Evolutionary conservation across 2,797 vertebrate species (phyloP).

Genomic region (Rhyacichthys aspro): DNA sequence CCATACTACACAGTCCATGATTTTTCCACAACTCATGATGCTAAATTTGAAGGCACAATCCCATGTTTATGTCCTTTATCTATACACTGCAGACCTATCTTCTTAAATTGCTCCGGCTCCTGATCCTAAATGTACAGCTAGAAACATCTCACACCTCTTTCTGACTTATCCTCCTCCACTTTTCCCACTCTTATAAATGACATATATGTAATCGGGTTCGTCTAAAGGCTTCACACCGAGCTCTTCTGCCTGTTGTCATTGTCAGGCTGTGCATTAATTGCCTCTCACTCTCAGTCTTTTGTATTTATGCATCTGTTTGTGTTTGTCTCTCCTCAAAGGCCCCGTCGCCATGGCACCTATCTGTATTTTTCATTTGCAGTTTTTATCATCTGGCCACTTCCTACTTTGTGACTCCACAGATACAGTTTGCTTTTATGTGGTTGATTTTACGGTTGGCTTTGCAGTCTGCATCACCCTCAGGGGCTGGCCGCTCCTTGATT

Average conservation of each 20-base stretch:
- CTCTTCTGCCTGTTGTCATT: conserved; percentile 21
- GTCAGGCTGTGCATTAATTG: conserved; percentile 49
- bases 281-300: conserved; percentile 47
- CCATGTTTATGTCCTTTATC: no score
- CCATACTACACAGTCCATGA: no score
- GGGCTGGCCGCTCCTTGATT: conserved; percentile 28
- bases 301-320: conserved; percentile 38
- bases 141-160: conserved; percentile 37
- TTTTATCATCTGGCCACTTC: conserved; percentile 39
- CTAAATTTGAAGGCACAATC: no score
- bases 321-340: conserved; percentile 44
- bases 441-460: conserved; percentile 65
- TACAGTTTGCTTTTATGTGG: conserved; percentile 63
- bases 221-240: conserved; percentile 15
- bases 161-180: conserved; percentile 20
- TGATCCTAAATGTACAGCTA: no score
- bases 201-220: conserved; percentile 20
- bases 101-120: no score
- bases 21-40: no score
- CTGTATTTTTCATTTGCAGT: conserved; percentile 60
- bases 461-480: conserved; percentile 44
- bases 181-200: conserved; percentile 18
- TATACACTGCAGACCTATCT: background rate
- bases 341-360: conserved; percentile 68
- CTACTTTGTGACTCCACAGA: conserved; percentile 66